Evolutionary conservation across 2,797 vertebrate species (phyloP).

Genomic region (Centropyge bicolor): DNA sequence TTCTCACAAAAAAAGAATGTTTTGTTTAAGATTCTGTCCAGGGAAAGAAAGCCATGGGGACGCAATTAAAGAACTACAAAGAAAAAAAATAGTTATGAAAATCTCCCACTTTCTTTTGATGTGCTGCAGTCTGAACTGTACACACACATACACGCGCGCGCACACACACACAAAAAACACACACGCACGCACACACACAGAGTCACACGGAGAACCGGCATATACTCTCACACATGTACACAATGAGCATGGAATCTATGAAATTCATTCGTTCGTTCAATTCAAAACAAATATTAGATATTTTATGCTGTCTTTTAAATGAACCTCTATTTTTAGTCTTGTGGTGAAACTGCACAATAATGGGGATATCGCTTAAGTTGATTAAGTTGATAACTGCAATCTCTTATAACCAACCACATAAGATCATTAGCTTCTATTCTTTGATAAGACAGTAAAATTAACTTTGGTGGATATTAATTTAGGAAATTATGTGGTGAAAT

Average conservation of each 20-base stretch:
- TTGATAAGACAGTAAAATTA: conserved; percentile 28
- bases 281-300: conserved; percentile 57
- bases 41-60: conserved; percentile 88
- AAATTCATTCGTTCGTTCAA: conserved; percentile 62
- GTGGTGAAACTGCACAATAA: conserved; percentile 42
- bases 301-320: conserved; percentile 35
- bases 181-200: conserved; percentile 52
- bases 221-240: conserved; percentile 52
- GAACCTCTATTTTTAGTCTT: conserved; percentile 35
- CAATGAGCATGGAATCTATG: conserved; percentile 43
- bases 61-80: conserved; percentile 91
- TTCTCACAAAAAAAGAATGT: conserved; percentile 82
- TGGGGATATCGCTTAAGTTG: conserved; percentile 31
- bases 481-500: conserved; percentile 26
- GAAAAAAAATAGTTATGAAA: conserved; percentile 89
- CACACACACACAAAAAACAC: conserved; percentile 52
- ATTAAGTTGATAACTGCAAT: conserved; percentile 17
- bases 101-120: conserved; percentile 88
- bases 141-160: conserved; percentile 58
- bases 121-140: conserved; percentile 82
- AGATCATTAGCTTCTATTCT: conserved; percentile 22
- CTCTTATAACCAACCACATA: conserved; percentile 31
- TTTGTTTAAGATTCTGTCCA: conserved; percentile 89
- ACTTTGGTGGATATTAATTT: conserved; percentile 39
- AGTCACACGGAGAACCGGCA: conserved; percentile 49